Evolutionary conservation across 2,888 invertebrate genomes (phyloP).

Genomic region (Chloroclysta siterata): DNA sequence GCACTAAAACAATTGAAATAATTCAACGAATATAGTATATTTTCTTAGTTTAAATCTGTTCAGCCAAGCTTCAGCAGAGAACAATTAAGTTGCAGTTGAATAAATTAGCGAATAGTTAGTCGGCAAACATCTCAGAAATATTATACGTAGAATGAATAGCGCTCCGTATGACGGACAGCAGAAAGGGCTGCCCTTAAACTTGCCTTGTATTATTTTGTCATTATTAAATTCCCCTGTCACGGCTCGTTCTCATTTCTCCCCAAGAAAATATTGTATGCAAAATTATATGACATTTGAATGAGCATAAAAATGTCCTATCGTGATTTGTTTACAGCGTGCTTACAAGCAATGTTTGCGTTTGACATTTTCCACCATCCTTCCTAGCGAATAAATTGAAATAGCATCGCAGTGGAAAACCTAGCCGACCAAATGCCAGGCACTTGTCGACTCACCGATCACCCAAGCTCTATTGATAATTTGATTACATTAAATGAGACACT

Average conservation of each 20-base stretch:
- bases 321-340: constrained; percentile 68
- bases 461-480: constrained; percentile 27
- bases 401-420: constrained; percentile 7
- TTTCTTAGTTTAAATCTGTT: constrained; percentile 33
- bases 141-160: constrained; percentile 79
- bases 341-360: constrained; percentile 55
- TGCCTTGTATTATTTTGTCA: constrained; percentile 85
- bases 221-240: constrained; percentile 85
- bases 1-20: constrained; percentile 55
- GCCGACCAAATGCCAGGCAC: constrained; percentile 24
- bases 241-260: constrained; percentile 77
- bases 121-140: constrained; percentile 79
- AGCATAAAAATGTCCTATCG: constrained; percentile 74
- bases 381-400: constrained; percentile 30
- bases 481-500: constrained; percentile 31
- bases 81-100: constrained; percentile 48
- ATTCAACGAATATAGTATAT: constrained; percentile 43
- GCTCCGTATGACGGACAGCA: constrained; percentile 83
- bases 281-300: constrained; percentile 85
- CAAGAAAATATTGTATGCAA: constrained; percentile 85
- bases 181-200: constrained; percentile 82
- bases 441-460: constrained; percentile 28
- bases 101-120: constrained; percentile 81
- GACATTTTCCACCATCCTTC: constrained; percentile 28
- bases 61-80: constrained; percentile 28